Base-by-base conservation (phyloP, 2,888 invertebrate genomes). In the Epistrophella euchroma region DNA sequence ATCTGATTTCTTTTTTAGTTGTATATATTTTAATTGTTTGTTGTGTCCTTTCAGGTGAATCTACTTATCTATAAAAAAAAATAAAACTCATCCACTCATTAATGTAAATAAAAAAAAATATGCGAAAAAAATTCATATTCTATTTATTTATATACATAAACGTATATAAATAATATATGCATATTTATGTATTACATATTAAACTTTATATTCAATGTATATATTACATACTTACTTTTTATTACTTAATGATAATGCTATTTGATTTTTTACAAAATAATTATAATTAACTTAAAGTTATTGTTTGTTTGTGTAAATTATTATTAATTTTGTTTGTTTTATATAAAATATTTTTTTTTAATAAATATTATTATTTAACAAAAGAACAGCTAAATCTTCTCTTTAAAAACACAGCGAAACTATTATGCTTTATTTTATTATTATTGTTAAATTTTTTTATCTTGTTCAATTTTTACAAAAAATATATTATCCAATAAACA, bases 1-100 rank as follows among this genome's bases (percentile, higher is more conserved):
- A 35, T 56, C 11, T 35, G 17, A n/a, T 25, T 73, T 77, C 5
- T 10, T 47, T 68, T 37, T 81, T 47, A 55, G 56, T 71, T 85
- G 80, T 80, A 73, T 73, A 77, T 77, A 77, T 74, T 64, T 80
- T 84, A 64, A 74, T 75, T 84, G 75, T 78, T 86, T 86, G 86
- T 88, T 82, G 68, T 89, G 88, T 89, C 81, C 79, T 91, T 91
- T 71, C 90, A 91, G 91, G 91, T 90, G 91, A 91, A 91, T 91
- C 91, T 87, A 91, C 91, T 89, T 91, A 91, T 89, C 90, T 91
- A 88, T 91, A 89, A 90, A 88, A 35, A 37, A 64, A 19, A 52
- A 72, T 22, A 47, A 52, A 85, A n/a, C 50, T 80, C 85, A 81
- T 85, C 40, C 62, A 70, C 47, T 81, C 85, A 85, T 85, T 68